Evolutionary conservation across 2,888 invertebrate genomes (phyloP).

Genomic region (Scaptomyza caliginosa): DNA sequence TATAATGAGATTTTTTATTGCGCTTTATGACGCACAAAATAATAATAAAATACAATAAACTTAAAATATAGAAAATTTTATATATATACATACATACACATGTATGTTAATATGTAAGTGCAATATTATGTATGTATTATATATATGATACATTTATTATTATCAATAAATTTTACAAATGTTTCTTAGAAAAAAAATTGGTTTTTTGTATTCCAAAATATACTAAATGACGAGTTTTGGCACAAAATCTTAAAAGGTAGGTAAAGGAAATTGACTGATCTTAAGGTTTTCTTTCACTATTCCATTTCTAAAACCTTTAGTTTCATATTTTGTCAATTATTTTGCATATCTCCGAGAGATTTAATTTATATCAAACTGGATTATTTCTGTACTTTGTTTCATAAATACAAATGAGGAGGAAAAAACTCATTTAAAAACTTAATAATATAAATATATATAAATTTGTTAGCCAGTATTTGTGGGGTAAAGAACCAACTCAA

Average conservation of each 20-base stretch:
- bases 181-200: constrained; percentile 60
- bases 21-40: constrained; percentile 14
- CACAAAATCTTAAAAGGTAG: too few species aligned
- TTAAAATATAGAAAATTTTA: constrained; percentile 56
- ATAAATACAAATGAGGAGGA: constrained; percentile 19
- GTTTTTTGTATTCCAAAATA: too few species aligned
- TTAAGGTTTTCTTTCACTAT: too few species aligned
- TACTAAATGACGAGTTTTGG: too few species aligned
- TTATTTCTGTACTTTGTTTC: too few species aligned
- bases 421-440: constrained; percentile 48
- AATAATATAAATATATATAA: constrained; percentile 24
- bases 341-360: too few species aligned
- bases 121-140: too few species aligned
- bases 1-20: constrained; percentile 3
- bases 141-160: constrained; percentile 40
- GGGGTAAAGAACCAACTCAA: constrained; percentile 9
- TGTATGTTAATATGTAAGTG: constrained; percentile 38
- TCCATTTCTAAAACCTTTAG: too few species aligned
- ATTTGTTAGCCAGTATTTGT: constrained; percentile 19
- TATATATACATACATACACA: constrained; percentile 43
- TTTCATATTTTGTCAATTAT: too few species aligned
- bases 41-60: constrained; percentile 33
- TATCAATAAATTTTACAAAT: constrained; percentile 61
- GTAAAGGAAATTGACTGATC: too few species aligned
- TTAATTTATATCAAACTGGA: too few species aligned